Evolutionary conservation across 2,888 invertebrate genomes (phyloP).

Genomic region (Leptopterna dolabrata): DNA sequence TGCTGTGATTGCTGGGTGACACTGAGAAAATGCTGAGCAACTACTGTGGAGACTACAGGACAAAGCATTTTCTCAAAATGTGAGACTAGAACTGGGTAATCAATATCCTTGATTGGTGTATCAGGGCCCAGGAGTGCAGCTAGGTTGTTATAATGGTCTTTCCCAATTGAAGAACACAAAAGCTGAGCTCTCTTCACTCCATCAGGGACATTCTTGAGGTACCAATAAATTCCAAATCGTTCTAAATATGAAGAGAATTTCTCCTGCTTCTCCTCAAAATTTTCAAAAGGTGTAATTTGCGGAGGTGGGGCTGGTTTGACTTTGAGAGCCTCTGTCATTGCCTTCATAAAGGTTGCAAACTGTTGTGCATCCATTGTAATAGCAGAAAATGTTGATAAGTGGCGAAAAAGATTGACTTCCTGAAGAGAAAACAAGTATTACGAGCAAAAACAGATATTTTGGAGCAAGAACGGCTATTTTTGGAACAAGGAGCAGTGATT

Average conservation of each 20-base stretch:
- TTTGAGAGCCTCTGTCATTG: neutral
- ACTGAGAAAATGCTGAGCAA: neutral
- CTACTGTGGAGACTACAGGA: conserved; percentile 9
- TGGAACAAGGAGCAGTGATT: neutral
- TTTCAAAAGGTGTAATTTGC: conserved; percentile 52
- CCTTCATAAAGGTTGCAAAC: neutral
- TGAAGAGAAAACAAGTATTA: neutral
- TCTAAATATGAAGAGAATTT: conserved; percentile 52
- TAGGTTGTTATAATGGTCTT: conserved; percentile 52
- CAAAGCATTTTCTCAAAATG: conserved; percentile 31
- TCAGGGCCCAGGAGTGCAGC: conserved; percentile 41
- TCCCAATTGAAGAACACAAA: conserved; percentile 48
- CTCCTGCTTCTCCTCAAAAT: conserved; percentile 46
- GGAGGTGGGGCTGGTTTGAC: neutral
- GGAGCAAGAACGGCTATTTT: neutral
- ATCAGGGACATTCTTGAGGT: conserved; percentile 49
- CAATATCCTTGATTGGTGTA: conserved; percentile 42
- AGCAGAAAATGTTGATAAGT: neutral
- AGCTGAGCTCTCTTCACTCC: conserved; percentile 51
- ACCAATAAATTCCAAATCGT: conserved; percentile 52
- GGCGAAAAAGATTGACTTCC: neutral
- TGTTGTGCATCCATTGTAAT: neutral
- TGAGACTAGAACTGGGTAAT: neutral
- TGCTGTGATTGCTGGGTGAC: conserved; percentile 50
- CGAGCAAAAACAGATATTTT: neutral